Percentiles rank a stretch among this genome's conserved stretches.
These are phyloP conservation scores for Pyrochroa serraticornis DNA, from an alignment of 2,888 invertebrate genomes.

Conservation along the genomic window DNA sequence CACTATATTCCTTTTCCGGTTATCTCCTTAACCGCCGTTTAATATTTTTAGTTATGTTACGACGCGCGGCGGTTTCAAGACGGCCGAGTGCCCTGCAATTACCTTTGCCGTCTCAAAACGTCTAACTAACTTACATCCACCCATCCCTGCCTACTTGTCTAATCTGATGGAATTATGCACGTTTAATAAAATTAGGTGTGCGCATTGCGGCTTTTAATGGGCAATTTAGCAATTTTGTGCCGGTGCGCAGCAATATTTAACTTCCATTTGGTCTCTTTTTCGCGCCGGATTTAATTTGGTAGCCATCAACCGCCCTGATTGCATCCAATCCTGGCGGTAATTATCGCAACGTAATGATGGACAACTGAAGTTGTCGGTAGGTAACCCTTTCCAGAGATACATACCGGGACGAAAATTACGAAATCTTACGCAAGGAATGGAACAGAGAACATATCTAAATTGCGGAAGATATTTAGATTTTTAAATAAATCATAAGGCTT, in stretches of 20 bases:
- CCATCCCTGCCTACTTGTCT: constrained; percentile 30
- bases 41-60: constrained; percentile 36
- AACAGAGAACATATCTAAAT: too few species aligned
- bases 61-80: constrained; percentile 28
- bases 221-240: constrained; percentile 1
- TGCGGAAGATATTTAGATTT: too few species aligned
- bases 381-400: too few species aligned
- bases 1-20: constrained; percentile 35
- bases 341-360: too few species aligned
- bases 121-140: constrained; percentile 24
- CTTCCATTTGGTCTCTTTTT: neutral
- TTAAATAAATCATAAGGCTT: too few species aligned
- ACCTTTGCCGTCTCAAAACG: constrained; percentile 23
- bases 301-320: too few species aligned
- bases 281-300: too few species aligned
- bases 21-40: constrained; percentile 35
- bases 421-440: too few species aligned
- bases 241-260: neutral
- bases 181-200: constrained; percentile 26
- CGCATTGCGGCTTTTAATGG: constrained; percentile 9
- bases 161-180: constrained; percentile 33
- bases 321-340: too few species aligned
- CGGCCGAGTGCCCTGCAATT: constrained; percentile 29
- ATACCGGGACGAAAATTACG: too few species aligned
- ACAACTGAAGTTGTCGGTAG: too few species aligned